These are phyloP conservation scores for Pseudocheirus occidentalis DNA, from an alignment of 2,797 vertebrate genomes.

Conservation along the genomic window DNA sequence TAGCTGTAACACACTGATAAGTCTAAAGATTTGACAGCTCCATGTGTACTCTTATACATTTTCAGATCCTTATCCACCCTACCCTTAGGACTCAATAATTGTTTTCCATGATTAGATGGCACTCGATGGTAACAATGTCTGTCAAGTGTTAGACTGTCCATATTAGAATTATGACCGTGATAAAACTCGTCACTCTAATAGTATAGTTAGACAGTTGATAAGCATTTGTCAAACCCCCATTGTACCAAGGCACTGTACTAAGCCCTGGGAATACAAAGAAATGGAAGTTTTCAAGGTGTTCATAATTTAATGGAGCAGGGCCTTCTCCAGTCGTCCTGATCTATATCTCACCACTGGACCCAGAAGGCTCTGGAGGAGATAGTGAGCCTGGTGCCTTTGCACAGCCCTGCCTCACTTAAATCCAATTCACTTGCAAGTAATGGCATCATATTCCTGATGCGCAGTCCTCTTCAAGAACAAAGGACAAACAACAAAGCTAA, in stretches of 20 bases:
- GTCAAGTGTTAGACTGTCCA: constrained; percentile 49
- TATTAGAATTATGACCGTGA: constrained; percentile 33
- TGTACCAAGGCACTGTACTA: background rate
- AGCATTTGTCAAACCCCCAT: background rate
- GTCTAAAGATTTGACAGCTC: constrained; percentile 11
- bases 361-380: too few relatives aligned
- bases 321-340: too few relatives aligned
- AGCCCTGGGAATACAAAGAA: background rate
- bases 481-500: background rate
- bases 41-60: constrained; percentile 31
- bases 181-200: constrained; percentile 27
- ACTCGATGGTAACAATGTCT: constrained; percentile 36
- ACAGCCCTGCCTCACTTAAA: too few relatives aligned
- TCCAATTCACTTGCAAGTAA: too few relatives aligned
- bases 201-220: background rate
- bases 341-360: too few relatives aligned
- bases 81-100: constrained; percentile 30
- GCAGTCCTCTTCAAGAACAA: too few relatives aligned
- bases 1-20: background rate
- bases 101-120: constrained; percentile 59
- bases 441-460: too few relatives aligned
- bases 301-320: background rate
- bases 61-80: background rate
- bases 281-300: background rate
- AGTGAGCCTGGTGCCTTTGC: too few relatives aligned